Base-by-base conservation (phyloP, 2,888 invertebrate species). In the Onthophagus sagittarius region DNA sequence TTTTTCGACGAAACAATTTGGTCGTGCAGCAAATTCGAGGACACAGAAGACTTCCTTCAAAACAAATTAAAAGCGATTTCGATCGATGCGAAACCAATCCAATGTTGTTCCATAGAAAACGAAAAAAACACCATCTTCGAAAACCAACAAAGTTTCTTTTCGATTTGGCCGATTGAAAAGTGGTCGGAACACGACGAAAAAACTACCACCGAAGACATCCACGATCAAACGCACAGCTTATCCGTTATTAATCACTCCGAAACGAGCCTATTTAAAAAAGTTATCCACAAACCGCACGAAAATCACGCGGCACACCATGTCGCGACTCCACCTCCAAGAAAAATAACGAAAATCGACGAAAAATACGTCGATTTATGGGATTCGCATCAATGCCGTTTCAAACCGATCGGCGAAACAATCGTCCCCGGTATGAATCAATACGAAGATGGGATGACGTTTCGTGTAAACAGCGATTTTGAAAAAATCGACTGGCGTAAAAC, bases 301-400 rank as follows among this genome's bases (percentile, higher is more conserved):
- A 9, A 64, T 11, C 14, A 23, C 23, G 23, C 13, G 65, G 70
- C 15, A 62, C 62, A 53, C 31, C 62, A 15, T 7, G 7, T 11
- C 23, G 15, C 23, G 23, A 64, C 15, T 15, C 15, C 64, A 7
- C 15, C 15, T 7, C 64, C 64, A n/a, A 64, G 15, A 9, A 64
- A 64, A 64, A 64, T 15, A 15, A 23, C 64, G 2, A 23, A 70
- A 23, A 13, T 14, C 39, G 70, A 70, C 6, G 70, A 67, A 9
- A 32, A 67, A 2, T 32, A 15, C 2, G 23, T 67, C 7, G 93
- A 94, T 84, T 85, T 94, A 78, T 87, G 94, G 76, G 92, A 92
- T 14, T 93, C 95, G 5, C 88, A 91, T 77, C 90, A 91, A 77
- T 95, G 94, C 74, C 95, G 96, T 86, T 95, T 96, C 86, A 90